phyloP scores from a whole-genome alignment of 2,888 invertebrate species.

The Mechanitis mazaeus region DNA sequence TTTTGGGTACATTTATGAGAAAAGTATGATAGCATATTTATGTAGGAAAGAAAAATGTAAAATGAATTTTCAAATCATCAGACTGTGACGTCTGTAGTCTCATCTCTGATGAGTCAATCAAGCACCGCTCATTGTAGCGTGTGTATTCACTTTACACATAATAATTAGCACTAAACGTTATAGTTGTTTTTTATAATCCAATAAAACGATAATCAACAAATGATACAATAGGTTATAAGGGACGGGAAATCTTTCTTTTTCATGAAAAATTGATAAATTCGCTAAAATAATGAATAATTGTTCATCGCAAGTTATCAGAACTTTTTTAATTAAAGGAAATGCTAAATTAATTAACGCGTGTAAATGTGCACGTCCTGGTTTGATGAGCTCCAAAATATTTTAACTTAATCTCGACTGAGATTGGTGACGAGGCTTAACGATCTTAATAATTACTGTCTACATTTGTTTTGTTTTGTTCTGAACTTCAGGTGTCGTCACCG shows the following conservation, averaged over 20 bases:
- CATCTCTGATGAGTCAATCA: too few relatives aligned
- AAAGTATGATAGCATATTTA: too few relatives aligned
- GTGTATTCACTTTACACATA: too few relatives aligned
- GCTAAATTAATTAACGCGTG: constrained; percentile 27
- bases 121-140: too few relatives aligned
- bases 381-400: constrained; percentile 40
- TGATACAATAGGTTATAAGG: neutral
- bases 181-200: too few relatives aligned
- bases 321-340: constrained; percentile 23
- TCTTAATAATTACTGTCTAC: neutral
- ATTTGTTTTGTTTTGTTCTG: neutral
- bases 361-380: constrained; percentile 32
- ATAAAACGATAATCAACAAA: too few relatives aligned
- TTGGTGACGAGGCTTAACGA: constrained; percentile 8
- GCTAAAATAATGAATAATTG: neutral
- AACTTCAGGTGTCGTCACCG: neutral
- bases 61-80: too few relatives aligned
- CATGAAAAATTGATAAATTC: neutral
- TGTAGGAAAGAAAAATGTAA: too few relatives aligned
- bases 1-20: too few relatives aligned
- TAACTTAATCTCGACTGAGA: constrained; percentile 25
- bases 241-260: neutral
- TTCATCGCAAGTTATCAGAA: constrained; percentile 1
- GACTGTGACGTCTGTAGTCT: too few relatives aligned
- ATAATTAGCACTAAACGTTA: too few relatives aligned